These are phyloP conservation scores for Ips nitidus DNA, from an alignment of 1,140 invertebrate species.

Conservation along the genomic window DNA sequence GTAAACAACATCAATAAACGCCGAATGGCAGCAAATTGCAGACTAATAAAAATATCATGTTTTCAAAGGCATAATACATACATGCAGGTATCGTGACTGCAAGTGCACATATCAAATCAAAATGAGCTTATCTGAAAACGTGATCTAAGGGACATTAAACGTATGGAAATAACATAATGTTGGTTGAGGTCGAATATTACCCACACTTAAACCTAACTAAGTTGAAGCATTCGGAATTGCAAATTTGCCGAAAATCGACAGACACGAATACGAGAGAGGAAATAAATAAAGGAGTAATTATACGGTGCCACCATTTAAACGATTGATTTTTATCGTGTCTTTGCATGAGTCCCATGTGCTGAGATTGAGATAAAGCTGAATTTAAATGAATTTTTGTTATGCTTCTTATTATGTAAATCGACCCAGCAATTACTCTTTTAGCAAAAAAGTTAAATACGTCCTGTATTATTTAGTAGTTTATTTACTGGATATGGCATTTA, in stretches of 20 bases:
- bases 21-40: conserved; percentile 31
- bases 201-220: conserved; percentile 29
- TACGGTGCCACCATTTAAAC: conserved; percentile 33
- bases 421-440: conserved; percentile 38
- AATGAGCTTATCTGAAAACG: conserved; percentile 37
- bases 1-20: conserved; percentile 26
- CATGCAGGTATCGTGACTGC: conserved; percentile 31
- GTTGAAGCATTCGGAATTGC: conserved; percentile 35
- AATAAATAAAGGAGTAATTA: conserved; percentile 33
- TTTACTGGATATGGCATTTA: too few species aligned
- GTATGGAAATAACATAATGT: conserved; percentile 36
- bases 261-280: conserved; percentile 24
- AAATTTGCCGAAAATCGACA: conserved; percentile 33
- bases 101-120: conserved; percentile 34
- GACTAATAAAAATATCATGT: conserved; percentile 33
- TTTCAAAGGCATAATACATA: conserved; percentile 14
- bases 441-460: conserved; percentile 20
- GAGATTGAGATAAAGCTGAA: conserved; percentile 29
- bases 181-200: conserved; percentile 26
- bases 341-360: conserved; percentile 24
- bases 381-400: conserved; percentile 34
- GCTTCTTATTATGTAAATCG: conserved; percentile 36
- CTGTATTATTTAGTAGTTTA: too few species aligned
- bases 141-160: conserved; percentile 37
- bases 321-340: conserved; percentile 32